A percentile compares a stretch with the other conserved stretches of the same genome.
Evolutionary conservation across 2,113 vertebrate species (phyloP).

Genomic region (Nesospiza acunhae): DNA sequence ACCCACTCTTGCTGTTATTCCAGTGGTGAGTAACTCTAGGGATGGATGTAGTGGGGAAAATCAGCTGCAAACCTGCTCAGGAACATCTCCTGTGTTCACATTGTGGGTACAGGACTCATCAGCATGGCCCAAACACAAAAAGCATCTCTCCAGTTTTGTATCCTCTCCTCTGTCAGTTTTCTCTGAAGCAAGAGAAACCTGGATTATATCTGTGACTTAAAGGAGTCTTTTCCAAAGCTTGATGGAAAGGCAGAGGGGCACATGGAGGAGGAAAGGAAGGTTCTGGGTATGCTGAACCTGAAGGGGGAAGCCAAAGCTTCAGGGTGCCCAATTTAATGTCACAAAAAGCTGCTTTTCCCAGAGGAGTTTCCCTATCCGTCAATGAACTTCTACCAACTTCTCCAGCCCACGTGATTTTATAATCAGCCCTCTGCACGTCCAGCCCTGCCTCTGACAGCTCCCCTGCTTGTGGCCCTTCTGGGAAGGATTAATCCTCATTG

Average conservation of each 20-base stretch:
- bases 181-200: background rate
- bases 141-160: background rate
- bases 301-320: background rate
- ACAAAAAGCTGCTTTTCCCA: background rate
- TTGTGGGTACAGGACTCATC: background rate
- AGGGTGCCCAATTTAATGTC: background rate
- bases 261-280: rapidly evolving
- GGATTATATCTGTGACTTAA: background rate
- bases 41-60: background rate
- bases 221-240: background rate
- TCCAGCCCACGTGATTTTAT: background rate
- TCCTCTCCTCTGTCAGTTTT: background rate
- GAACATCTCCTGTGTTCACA: background rate
- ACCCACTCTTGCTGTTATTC: background rate
- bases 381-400: background rate
- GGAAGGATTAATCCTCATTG: background rate
- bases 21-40: background rate
- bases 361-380: background rate
- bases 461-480: background rate
- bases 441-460: background rate
- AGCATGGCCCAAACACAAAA: background rate
- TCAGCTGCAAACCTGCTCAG: background rate
- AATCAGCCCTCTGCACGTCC: background rate
- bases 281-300: background rate
- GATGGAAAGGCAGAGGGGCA: background rate